A percentile compares a stretch with the other conserved stretches of the same genome.
These are phyloP conservation scores for Mesoclemmys tuberculata DNA, from an alignment of 2,113 vertebrate genomes.

Conservation along the genomic window DNA sequence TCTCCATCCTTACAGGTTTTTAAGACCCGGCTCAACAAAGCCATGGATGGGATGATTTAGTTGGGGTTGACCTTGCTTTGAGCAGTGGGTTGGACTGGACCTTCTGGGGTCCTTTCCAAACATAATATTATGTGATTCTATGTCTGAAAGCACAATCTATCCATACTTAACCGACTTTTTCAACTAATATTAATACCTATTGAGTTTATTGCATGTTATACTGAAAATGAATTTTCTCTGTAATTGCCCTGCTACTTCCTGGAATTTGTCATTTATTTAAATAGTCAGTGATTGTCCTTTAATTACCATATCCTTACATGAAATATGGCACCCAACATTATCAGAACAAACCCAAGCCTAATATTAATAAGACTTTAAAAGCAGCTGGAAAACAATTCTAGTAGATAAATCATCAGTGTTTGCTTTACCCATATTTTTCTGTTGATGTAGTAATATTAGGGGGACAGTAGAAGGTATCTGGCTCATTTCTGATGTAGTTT, in stretches of 20 bases:
- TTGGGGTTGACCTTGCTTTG: no score
- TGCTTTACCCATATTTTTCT: not conserved
- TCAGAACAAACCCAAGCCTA: not conserved
- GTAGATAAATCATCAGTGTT: not conserved
- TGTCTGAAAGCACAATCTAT: not conserved
- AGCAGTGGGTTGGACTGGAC: no score
- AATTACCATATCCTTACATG: not conserved
- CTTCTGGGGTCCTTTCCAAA: no score
- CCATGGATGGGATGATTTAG: no score
- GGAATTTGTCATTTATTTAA: not conserved
- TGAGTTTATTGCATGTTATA: not conserved
- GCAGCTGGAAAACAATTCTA: not conserved
- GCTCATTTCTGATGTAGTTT: not conserved
- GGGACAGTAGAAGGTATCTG: not conserved
- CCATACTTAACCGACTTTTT: not conserved
- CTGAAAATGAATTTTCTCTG: not conserved
- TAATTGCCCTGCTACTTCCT: not conserved
- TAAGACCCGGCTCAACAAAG: no score
- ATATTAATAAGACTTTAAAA: not conserved
- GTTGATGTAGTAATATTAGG: not conserved
- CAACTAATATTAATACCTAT: slow-evolving; percentile 15
- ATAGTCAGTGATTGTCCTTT: not conserved
- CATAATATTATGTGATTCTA: no score
- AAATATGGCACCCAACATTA: not conserved
- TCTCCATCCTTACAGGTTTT: no score